These are phyloP conservation scores for Nettapus auritus DNA, from an alignment of 2,113 vertebrate genomes.

Conservation along the genomic window DNA sequence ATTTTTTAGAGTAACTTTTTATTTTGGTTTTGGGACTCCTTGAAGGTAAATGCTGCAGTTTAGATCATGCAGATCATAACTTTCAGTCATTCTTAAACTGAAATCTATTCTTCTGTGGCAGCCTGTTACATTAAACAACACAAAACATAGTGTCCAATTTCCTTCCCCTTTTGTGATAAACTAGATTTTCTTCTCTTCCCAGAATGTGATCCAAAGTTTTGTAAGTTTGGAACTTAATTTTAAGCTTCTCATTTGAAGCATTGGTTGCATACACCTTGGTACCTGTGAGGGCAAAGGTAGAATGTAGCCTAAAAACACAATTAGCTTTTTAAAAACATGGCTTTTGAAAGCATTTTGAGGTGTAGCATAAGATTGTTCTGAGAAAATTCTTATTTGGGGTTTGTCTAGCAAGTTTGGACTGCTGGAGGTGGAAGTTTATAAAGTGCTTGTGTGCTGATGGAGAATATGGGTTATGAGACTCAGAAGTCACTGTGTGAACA, in stretches of 20 bases:
- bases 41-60: background rate
- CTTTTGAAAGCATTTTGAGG: constrained; percentile 7
- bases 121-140: background rate
- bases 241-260: background rate
- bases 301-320: background rate
- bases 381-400: background rate
- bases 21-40: background rate
- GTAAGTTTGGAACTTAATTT: background rate
- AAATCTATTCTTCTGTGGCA: background rate
- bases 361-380: background rate
- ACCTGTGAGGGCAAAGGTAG: background rate
- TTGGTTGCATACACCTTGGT: background rate
- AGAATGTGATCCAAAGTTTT: background rate
- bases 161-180: background rate
- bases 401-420: constrained; percentile 39
- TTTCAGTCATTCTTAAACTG: constrained; percentile 28
- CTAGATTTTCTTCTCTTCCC: background rate
- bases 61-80: background rate
- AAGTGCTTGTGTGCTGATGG: background rate
- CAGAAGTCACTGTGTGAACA: background rate
- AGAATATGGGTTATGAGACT: background rate
- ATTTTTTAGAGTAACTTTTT: constrained; percentile 20
- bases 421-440: background rate
- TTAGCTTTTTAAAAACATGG: background rate
- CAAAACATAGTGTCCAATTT: background rate